Percentiles rank a stretch among this genome's conserved stretches.
These are phyloP conservation scores for Exaiptasia diaphana DNA, from an alignment of 64 coral and sea anemone genomes.

Conservation along the genomic window DNA sequence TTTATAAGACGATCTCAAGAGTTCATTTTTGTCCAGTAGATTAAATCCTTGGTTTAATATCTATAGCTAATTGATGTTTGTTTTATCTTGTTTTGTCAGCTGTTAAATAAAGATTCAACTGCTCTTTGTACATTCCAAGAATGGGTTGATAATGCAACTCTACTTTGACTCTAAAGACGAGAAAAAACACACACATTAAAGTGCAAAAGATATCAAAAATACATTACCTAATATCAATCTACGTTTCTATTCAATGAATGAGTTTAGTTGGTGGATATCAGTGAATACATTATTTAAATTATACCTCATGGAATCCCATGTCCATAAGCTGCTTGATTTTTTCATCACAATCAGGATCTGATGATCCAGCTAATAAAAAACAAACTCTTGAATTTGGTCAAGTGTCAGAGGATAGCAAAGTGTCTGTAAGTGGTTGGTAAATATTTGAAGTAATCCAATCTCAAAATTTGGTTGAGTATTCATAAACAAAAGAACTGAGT, in stretches of 20 bases:
- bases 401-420: background rate
- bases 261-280: background rate
- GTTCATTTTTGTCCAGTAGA: too few species aligned
- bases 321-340: constrained; percentile 81
- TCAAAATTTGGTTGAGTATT: background rate
- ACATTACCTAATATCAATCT: background rate
- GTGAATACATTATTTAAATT: background rate
- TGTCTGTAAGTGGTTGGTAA: background rate
- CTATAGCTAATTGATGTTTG: too few species aligned
- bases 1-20: too few species aligned
- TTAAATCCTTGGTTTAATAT: too few species aligned
- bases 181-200: background rate
- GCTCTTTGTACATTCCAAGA: constrained; percentile 88
- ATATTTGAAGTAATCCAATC: background rate
- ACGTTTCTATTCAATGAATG: background rate
- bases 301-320: constrained; percentile 93
- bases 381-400: background rate
- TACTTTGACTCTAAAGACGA: constrained; percentile 64
- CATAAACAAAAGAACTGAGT: constrained; percentile 21
- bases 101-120: constrained; percentile 77
- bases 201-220: background rate
- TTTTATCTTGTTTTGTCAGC: constrained; percentile 60
- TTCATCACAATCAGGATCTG: constrained; percentile 58
- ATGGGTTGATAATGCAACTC: constrained; percentile 76
- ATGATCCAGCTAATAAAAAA: constrained; percentile 37